Conservation (phyloP, 2,797 vertebrate genomes). For the Smutsia temminckii region DNA sequence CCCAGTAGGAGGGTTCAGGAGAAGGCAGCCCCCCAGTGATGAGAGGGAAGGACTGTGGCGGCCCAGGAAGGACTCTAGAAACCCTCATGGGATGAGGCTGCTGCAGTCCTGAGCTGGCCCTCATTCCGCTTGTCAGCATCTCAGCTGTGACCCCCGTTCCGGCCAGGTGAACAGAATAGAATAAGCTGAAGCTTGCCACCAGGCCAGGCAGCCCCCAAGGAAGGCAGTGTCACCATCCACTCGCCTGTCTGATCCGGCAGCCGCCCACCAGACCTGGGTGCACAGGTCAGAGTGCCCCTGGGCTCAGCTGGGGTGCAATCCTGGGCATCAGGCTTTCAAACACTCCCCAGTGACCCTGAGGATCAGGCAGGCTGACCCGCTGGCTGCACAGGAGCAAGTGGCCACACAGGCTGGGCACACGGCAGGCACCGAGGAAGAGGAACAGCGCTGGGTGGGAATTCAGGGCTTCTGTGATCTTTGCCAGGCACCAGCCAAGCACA, state of each 20-base stretch:
- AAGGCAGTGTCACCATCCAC: rapidly evolving
- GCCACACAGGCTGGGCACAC: too few relatives aligned
- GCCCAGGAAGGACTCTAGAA: background rate
- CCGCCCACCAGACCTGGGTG: rapidly evolving
- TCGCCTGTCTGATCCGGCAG: rapidly evolving
- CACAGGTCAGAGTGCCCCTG: background rate
- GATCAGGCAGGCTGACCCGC: too few relatives aligned
- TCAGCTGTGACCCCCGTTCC: background rate
- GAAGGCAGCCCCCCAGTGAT: too few relatives aligned
- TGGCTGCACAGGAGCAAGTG: too few relatives aligned
- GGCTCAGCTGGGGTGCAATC: background rate
- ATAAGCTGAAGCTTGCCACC: rapidly evolving
- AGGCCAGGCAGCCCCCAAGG: background rate
- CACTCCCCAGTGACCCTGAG: rapidly evolving
- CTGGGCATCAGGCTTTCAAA: rapidly evolving
- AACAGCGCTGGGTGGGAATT: too few relatives aligned
- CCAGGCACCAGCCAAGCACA: rapidly evolving
- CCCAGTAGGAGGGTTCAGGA: too few relatives aligned
- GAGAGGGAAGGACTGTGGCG: too few relatives aligned
- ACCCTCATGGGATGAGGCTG: too few relatives aligned
- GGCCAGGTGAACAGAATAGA: rapidly evolving
- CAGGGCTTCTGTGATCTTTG: rapidly evolving
- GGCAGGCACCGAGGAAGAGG: too few relatives aligned
- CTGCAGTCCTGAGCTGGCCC: rapidly evolving
- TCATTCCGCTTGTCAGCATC: rapidly evolving